Evolutionary conservation across 2,797 vertebrate genomes (phyloP), one percentile per base, ranked within the genome.

Genomic region (Scomberomorus guttatus): DNA sequence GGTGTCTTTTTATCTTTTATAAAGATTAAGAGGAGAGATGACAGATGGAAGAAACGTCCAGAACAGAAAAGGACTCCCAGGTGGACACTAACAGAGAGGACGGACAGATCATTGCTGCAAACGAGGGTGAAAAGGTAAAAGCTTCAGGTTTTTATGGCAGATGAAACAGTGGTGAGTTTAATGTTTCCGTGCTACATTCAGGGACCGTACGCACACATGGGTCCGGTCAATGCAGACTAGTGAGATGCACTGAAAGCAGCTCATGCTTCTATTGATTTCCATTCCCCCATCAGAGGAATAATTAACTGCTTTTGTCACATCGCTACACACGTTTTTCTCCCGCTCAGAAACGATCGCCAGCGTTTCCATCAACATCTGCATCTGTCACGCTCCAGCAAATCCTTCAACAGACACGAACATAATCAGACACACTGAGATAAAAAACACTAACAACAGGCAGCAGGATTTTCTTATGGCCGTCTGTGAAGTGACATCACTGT

Each of bases 261-360:
- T 83, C 79, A 76, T 73, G 74, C 51, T 69, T 1, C 1, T n/a
- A 90, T 90, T 77, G 88, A 90, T 88, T 77, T 77, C 75, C 20
- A 1, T 55, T 80, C 29, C 8, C 44, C 12, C 42, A 54, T 73
- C 65, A 59, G 68, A 77, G 11, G 25, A 71, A 22, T 42, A 39
- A 76, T 79, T 76, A 87, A 76, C 18, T 64, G 72, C 24, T 54
- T 64, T 14, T 44, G 72, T 65, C 73, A 75, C 66, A 37, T 77
- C 12, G 8, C 27, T 25, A 55, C 24, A 27, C 80, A 79, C 65
- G 61, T 58, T 64, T 6, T 39, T 20, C 20, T 46, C 2, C 9
- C 1, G 20, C 6, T 44, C 51, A 22, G 9, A 20, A 72, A 51
- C 10, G 9, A 69, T n/a, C 25, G 3, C 8, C 2, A 69, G 34